Evolutionary conservation across 1,140 invertebrate species (phyloP).

Genomic region (Lordiphosa mommai): DNA sequence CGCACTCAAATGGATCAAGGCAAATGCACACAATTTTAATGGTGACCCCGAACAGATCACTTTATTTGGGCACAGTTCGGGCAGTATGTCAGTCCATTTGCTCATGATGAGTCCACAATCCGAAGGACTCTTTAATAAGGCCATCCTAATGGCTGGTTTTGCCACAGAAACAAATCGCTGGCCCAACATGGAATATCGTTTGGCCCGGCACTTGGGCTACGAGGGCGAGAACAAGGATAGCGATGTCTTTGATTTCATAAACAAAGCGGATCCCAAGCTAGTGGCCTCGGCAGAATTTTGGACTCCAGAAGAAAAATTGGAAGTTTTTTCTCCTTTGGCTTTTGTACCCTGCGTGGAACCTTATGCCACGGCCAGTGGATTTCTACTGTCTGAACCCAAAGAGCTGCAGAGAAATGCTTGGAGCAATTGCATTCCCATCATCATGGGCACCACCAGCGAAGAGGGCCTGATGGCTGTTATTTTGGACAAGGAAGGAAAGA

Average conservation of each 20-base stretch:
- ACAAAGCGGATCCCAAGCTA: conserved; percentile 20
- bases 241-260: conserved; percentile 31
- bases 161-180: conserved; percentile 44
- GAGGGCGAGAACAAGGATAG: conserved; percentile 45
- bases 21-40: conserved; percentile 83
- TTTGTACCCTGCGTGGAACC: conserved; percentile 44
- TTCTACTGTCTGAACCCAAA: conserved; percentile 36
- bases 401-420: conserved; percentile 41
- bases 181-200: conserved; percentile 44
- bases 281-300: conserved; percentile 26
- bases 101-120: conserved; percentile 58
- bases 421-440: conserved; percentile 55
- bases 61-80: conserved; percentile 81
- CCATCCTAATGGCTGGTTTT: conserved; percentile 82
- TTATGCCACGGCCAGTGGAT: conserved; percentile 23
- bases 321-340: background rate
- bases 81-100: conserved; percentile 73
- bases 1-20: conserved; percentile 82
- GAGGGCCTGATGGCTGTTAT: conserved; percentile 12
- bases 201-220: conserved; percentile 62
- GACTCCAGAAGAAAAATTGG: conserved; percentile 19
- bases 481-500: conserved; percentile 8
- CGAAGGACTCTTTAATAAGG: conserved; percentile 82
- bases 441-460: conserved; percentile 45
- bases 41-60: conserved; percentile 82